Evolutionary conservation across 2,113 vertebrate species (phyloP), one percentile per base, ranked within the genome.

Genomic region (Semnopithecus entellus): DNA sequence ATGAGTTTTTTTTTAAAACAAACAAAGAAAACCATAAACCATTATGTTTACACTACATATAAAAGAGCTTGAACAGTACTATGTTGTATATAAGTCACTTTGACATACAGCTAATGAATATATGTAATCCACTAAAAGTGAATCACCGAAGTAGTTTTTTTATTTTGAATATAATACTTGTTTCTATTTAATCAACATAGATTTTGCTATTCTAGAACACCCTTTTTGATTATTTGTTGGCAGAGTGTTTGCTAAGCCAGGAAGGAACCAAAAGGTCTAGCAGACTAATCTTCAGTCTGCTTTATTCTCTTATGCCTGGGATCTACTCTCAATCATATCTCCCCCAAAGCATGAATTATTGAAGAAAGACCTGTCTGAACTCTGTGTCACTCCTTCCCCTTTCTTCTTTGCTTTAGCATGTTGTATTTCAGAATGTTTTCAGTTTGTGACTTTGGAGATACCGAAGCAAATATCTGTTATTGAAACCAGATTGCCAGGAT

Each of bases 401-500:
- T 64, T 79, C 73, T 40, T 95, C 83, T 98, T 97, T 0, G 0
- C 38, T 73, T 92, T 79, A 25, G 6, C 3, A 68, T 23, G 80
- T 85, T 90, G 18, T 48, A 14, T 10, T 1, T 84, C 90, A 12
- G 95, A 96, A 38, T 59, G 61, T 85, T 95, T 95, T 96, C 88
- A 32, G 38, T 76, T 94, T 59, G 20, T 90, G 90, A 91, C 88
- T 95, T 96, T 87, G 81, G 87, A 93, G 96, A 90, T 88, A 80
- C 55, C 25, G 40, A 97, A 55, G 52, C 45, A 32, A 59, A 3
- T 27, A 20, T 48, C 40, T 88, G 64, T 88, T 32, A 12, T 35
- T 93, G 70, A 82, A 88, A 38, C 59, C 81, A 94, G 57, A 91
- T 22, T 25, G 80, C 1, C 85, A 91, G 95, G 38, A 73, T 12